Conservation (phyloP, 2,888 invertebrate genomes). For the Drosophila acutilabella region DNA sequence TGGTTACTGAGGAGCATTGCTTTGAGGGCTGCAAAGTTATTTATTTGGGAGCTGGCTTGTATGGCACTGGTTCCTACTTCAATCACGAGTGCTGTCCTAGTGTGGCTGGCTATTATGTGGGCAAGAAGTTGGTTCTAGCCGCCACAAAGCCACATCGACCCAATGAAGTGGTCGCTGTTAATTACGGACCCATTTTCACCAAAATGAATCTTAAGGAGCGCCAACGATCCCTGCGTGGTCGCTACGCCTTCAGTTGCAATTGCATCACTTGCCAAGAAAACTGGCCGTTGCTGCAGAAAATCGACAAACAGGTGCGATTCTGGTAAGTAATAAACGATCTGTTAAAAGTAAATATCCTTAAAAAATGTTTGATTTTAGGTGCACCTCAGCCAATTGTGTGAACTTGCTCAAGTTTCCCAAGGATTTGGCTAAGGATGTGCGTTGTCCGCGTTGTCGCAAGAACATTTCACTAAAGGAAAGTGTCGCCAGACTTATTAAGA, state of each 20-base stretch:
- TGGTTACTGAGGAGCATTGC: constrained; percentile 86
- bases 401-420: constrained; percentile 86
- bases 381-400: constrained; percentile 86
- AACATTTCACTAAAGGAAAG: constrained; percentile 85
- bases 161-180: constrained; percentile 91
- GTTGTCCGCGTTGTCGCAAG: constrained; percentile 86
- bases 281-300: constrained; percentile 89
- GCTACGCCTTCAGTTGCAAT: constrained; percentile 92
- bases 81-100: constrained; percentile 94
- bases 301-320: constrained; percentile 85
- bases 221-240: constrained; percentile 88
- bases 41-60: constrained; percentile 88
- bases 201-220: constrained; percentile 87
- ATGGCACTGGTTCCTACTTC: constrained; percentile 91
- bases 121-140: constrained; percentile 89
- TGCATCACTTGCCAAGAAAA: constrained; percentile 90
- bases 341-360: not conserved
- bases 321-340: constrained; percentile 64
- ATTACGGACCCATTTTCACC: constrained; percentile 93
- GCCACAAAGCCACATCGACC: constrained; percentile 88
- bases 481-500: constrained; percentile 84
- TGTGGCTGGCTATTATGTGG: constrained; percentile 91
- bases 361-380: constrained; percentile 81
- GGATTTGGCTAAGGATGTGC: constrained; percentile 84
- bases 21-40: constrained; percentile 83